Conservation (phyloP, 2,113 vertebrate genomes). For the Chelonoidis abingdonii region DNA sequence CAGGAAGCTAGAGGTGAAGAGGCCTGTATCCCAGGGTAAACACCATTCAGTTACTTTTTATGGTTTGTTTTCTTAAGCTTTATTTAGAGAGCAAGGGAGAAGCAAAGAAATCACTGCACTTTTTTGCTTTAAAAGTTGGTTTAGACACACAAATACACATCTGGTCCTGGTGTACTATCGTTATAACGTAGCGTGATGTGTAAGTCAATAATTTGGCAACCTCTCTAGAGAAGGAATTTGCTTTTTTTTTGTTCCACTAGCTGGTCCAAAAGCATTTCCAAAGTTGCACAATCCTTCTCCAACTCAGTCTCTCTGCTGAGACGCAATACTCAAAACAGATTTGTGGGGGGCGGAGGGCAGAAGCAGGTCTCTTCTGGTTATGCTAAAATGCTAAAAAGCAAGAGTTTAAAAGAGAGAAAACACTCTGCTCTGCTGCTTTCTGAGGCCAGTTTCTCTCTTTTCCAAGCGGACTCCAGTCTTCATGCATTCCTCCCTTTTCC, state of each 20-base stretch:
- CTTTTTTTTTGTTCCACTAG: conserved; percentile 63
- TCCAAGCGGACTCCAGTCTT: conserved; percentile 48
- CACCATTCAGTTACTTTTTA: neutral
- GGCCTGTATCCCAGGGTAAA: neutral
- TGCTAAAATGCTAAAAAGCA: conserved; percentile 30
- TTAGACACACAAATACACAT: neutral
- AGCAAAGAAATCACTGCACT: neutral
- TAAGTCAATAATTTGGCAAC: conserved; percentile 54
- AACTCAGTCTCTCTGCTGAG: conserved; percentile 25
- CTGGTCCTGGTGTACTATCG: neutral
- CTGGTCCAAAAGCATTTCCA: conserved; percentile 50
- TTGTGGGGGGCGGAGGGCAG: neutral
- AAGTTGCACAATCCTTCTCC: conserved; percentile 63
- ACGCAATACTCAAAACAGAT: conserved; percentile 27
- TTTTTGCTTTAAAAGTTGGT: neutral
- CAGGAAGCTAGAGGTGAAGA: neutral
- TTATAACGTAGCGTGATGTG: conserved; percentile 21
- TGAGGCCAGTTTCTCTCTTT: conserved; percentile 32
- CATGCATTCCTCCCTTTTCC: neutral
- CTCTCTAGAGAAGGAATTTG: conserved; percentile 69
- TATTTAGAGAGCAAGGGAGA: neutral
- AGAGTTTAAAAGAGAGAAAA: conserved; percentile 21
- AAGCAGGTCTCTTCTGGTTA: conserved; percentile 27
- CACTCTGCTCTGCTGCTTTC: neutral
- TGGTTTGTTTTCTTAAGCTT: neutral